Evolutionary conservation across 2,113 vertebrate species (phyloP), one percentile per base, ranked within the genome.

Genomic region (Misgurnus mizolepis): DNA sequence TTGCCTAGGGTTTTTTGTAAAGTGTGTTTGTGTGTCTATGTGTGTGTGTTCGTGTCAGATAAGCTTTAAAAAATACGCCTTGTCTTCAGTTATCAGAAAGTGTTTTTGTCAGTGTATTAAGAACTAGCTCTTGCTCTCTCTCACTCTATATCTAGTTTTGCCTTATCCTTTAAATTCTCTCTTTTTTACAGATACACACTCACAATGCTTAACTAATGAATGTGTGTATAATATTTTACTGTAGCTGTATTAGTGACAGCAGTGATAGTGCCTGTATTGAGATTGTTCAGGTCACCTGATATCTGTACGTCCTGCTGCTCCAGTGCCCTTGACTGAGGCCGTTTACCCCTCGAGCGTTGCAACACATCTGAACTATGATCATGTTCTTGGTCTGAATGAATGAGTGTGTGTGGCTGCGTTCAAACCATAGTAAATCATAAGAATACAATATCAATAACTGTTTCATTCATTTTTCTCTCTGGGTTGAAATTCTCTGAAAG

Each of bases 251-350:
- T 64, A n/a, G 14, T 75, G 43, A 64, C 10, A 5, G 27, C 61
- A 39, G 34, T 39, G 61, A 61, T 58, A 18, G 55, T 58, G 6
- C 14, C 55, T 58, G 17, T 58, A n/a, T 43, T 73, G 55, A 60
- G 43, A 55, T n/a, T 73, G 70, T 45, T 60, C n/a, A 22, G 70
- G 55, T 73, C 70, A 73, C 6, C 40, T 73, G 55, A 22, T 34
- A 45, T 15, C 15, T 71, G 27, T 15, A 56, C 68, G 27, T 55
- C 14, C 70, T 58, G 53, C 53, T 60, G 53, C 53, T 58, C 39
- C 7, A 72, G 7, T 60, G 70, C 70, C 39, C n/a, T 14, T 73
- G 55, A 73, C 43, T 18, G 53, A 43, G 17, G 39, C 53, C 43
- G 4, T 73, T 73, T 58, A 73, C 55, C 41, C 55, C 53, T 72